phyloP scores from a whole-genome alignment of 2,113 vertebrate genomes.

The Erpornis zantholeuca region DNA sequence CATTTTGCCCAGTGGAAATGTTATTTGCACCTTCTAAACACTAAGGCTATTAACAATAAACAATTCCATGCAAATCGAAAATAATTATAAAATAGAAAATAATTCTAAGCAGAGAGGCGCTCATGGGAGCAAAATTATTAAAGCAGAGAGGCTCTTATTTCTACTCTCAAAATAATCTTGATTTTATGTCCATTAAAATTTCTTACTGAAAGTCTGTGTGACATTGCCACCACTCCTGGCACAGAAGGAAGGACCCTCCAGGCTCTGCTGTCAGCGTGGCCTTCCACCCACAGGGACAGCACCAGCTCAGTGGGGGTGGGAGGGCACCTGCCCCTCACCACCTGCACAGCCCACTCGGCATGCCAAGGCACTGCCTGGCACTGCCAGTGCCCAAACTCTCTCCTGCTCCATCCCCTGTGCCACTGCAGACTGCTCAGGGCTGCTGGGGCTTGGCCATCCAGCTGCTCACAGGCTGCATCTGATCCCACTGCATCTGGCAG shows the following conservation, averaged over 20 bases:
- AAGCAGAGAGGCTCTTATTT: not conserved
- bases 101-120: not conserved
- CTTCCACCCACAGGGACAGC: not conserved
- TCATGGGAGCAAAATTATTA: not conserved
- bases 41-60: slow-evolving; percentile 6
- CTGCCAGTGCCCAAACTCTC: not conserved
- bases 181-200: not conserved
- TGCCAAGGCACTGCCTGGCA: accelerated
- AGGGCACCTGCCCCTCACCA: not conserved
- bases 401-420: too few relatives aligned
- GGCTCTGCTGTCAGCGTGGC: not conserved
- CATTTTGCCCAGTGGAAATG: not conserved
- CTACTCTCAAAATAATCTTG: not conserved
- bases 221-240: too few relatives aligned
- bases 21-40: not conserved
- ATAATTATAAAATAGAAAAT: not conserved
- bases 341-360: not conserved
- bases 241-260: not conserved
- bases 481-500: not conserved
- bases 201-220: not conserved
- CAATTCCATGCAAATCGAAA: not conserved
- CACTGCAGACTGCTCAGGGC: accelerated
- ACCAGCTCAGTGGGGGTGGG: not conserved
- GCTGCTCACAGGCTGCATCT: not conserved
- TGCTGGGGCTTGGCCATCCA: accelerated